Base-by-base conservation (phyloP, 2,797 vertebrate genomes). In the Sebastes oblongus region DNA sequence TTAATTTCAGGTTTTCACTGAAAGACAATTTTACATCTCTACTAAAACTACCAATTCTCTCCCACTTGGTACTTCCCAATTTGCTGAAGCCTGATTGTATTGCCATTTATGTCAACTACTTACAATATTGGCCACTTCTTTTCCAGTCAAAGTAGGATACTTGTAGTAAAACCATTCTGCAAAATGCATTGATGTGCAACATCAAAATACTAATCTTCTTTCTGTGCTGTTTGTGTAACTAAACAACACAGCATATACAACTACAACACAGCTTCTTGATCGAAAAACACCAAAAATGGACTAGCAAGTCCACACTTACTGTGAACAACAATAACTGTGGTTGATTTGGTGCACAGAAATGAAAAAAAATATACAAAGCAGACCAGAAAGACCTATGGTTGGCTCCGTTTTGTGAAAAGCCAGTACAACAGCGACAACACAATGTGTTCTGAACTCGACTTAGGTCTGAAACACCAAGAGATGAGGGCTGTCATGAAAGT, bases 401-500 rank as follows among this genome's bases (percentile, higher is more conserved):
- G 20, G 55, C 29, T 75, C 24, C 1, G 2, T 50, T 82, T 77
- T 60, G 25, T 66, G 64, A 70, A 46, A 80, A 69, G 34, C n/a
- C 54, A 59, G 30, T 9, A 18, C 54, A 36, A 39, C 30, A 52
- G 27, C 39, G 50, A 64, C 16, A 29, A 54, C 52, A 56, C 70
- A 68, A 22, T 34, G 54, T 62, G 34, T 32, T 60, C 39, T 39
- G 60, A 70, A 55, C 56, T 60, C 6, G 3, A 42, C 72, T 62
- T 22, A 78, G 32, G 22, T 69, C 60, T 80, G 36, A 82, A 74
- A 76, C 56, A 66, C 39, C 24, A 50, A 39, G 39, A 64, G 32
- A 76, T 58, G 58, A 80, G 62, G 66, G 66, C 60, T 66, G 58
- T 50, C 60, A 68, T 76, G 55, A 80, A 78, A 72, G 36, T 9